Base-by-base conservation (phyloP, 2,797 vertebrate species). In the Sebastes iracundus region DNA sequence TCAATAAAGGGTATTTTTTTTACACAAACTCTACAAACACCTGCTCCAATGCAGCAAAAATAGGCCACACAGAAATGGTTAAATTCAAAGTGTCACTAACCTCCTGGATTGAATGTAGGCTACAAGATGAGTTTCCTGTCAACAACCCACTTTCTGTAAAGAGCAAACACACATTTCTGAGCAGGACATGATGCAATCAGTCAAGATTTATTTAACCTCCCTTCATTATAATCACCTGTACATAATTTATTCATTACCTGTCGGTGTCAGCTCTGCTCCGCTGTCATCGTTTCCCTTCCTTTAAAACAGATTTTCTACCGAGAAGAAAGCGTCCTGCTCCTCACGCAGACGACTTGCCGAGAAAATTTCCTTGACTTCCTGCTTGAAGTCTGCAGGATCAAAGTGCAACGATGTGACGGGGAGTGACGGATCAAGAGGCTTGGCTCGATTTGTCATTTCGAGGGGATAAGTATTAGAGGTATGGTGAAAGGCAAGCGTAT, bases 331-430 rank as follows among this genome's bases (percentile, higher is more conserved):
- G 52, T 12, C 33, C 23, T 3, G 65, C 13, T 59, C 66, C 53
- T 76, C 35, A 1, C 25, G 2, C 33, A 53, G 35, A 12, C 28
- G 11, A 35, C 33, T 35, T 12, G 18, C 1, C 0, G 10, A 61
- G 25, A 74, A 68, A 53, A 77, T 35, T 35, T 56, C 38, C 62
- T 75, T 2, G 20, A 88, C 83, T 92, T 95, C 87, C 92, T 94
- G 79, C 65, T 71, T 8, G 12, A 62, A 85, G 23, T 65, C 65
- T 66, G 16, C 13, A 30, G 35, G 94, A 84, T 86, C 94, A 96
- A 96, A 96, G 96, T 94, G 72, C 94, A 93, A 71, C 22, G 7
- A 61, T 42, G 30, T 68, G 49, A 82, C 14, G 38, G 46, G 80
- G 64, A 72, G 75, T 79, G 87, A 85, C 73, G 23, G 25, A 72